Base-by-base conservation (phyloP, 2,888 invertebrate species). In the Abrostola tripartita region DNA sequence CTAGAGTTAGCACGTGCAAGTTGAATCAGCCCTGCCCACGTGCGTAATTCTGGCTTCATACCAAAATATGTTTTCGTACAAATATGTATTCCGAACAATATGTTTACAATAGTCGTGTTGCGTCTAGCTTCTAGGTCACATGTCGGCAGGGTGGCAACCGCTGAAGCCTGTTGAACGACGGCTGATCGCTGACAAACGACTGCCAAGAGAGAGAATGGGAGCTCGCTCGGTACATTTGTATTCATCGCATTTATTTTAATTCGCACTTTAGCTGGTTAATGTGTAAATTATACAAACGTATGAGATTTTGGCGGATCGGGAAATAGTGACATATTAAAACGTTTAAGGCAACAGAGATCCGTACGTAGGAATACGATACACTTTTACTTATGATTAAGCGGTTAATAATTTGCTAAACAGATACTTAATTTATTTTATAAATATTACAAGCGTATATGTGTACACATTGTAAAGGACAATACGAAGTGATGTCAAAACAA, bases 21-120 rank as follows among this genome's bases (percentile, higher is more conserved):
- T 77, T 76, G 74, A 81, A 76, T 78, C 82, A 78, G 65, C 68
- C 59, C 78, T 68, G 68, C 85, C 85, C 82, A 87, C 85, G 81
- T 82, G 52, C 61, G 74, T 83, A 82, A 85, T 85, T 81, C 78
- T 79, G 70, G 70, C 74, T 67, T 60, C 52, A 67, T 68, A 61
- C 49, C 71, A 50, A 59, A 55, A 41, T 37, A 59, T 52, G 52
- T 62, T 59, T 61, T 56, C 38, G n/a, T 24, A 51, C 37, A 60
- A 52, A 14, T 42, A 51, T 56, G 49, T 57, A 47, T 38, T 60
- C 49, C 52, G 14, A 52, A 42, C 40, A 56, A 36, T 40, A 35
- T 54, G 38, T 40, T 47, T 12, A 56, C 8, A 47, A 10, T 5
- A 52, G 38, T 12, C 8, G n/a, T 24, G 24, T 53, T 38, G 41